Conservation (phyloP, 1,140 invertebrate genomes). For the Diabrotica virgifera region DNA sequence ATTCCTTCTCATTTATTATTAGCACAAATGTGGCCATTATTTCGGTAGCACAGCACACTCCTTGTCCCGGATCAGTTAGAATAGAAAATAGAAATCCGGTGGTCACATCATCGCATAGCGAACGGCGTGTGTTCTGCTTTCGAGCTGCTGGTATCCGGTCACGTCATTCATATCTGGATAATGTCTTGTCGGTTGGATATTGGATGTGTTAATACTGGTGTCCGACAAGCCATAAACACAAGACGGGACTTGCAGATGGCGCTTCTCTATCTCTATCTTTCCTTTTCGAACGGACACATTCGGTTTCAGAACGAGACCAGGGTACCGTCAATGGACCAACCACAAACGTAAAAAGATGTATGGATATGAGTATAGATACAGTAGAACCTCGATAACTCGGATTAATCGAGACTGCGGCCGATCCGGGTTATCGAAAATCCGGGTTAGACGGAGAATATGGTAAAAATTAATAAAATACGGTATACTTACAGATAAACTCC, state of each 20-base stretch:
- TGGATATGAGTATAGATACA: too few relatives aligned
- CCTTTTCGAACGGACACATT: not conserved
- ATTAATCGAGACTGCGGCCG: too few relatives aligned
- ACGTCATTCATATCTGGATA: constrained; percentile 50
- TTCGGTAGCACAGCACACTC: not conserved
- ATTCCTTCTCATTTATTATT: too few relatives aligned
- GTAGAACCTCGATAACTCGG: too few relatives aligned
- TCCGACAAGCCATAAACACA: constrained; percentile 48
- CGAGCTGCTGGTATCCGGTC: constrained; percentile 33
- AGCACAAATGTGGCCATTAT: too few relatives aligned
- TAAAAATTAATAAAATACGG: too few relatives aligned
- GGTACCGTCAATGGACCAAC: not conserved
- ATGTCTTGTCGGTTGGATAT: constrained; percentile 47
- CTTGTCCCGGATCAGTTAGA: not conserved
- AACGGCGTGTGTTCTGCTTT: constrained; percentile 11
- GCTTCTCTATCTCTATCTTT: constrained; percentile 17
- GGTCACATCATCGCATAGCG: not conserved
- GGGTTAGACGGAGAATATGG: too few relatives aligned
- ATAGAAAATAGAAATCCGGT: constrained; percentile 18
- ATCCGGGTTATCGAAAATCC: too few relatives aligned
- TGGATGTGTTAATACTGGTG: constrained; percentile 50
- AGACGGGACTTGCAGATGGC: constrained; percentile 44
- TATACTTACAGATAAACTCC: too few relatives aligned
- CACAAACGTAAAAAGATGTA: too few relatives aligned
- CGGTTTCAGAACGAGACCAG: not conserved